Base-by-base conservation (phyloP, 2,888 invertebrate species). In the Drosophila crucigera region DNA sequence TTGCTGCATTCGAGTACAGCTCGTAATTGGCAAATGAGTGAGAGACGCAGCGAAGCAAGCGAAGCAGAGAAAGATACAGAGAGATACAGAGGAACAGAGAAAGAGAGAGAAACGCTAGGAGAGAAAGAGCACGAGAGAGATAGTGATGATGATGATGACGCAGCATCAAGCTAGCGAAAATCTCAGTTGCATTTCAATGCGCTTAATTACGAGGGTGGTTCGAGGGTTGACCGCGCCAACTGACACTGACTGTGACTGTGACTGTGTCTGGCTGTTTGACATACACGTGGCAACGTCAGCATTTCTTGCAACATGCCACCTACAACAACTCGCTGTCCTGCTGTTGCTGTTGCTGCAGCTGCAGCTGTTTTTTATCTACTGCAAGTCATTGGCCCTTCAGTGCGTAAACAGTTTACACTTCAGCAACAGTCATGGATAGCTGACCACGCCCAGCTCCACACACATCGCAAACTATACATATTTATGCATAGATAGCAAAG, bases 1-100 rank as follows among this genome's bases (percentile, higher is more conserved):
- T 33, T 35, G 37, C 28, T 35, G 65, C 41, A 22, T 58, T 65
- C 64, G 58, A 65, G 78, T 68, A 73, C 55, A 52, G 66, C 68
- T 84, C 78, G 84, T 84, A 89, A 84, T 89, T 89, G 90, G 90
- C 82, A 89, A 89, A 84, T 89, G 87, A 86, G 82, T 73, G 82
- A 73, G 76, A 49, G 62, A 53, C 43, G 58, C 39, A 62, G 73
- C 50, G 53, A 28, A 56, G 60, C 35, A 35, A 58, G 47, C 16
- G 47, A 47, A 47, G 4, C 9, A 35, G 50, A 52, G 28, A 33
- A 61, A 25, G 3, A 25, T 9, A 31, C 19, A n/a, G 11, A 22
- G 16, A 16, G 33, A 52, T 0, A 30, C 16, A 28, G 22, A 10
- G 39, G n/a, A 0, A 30, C 16, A 28, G 22, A 10, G 39, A 25